Conservation (phyloP, 2,888 invertebrate species). For the Volucella bombylans region DNA sequence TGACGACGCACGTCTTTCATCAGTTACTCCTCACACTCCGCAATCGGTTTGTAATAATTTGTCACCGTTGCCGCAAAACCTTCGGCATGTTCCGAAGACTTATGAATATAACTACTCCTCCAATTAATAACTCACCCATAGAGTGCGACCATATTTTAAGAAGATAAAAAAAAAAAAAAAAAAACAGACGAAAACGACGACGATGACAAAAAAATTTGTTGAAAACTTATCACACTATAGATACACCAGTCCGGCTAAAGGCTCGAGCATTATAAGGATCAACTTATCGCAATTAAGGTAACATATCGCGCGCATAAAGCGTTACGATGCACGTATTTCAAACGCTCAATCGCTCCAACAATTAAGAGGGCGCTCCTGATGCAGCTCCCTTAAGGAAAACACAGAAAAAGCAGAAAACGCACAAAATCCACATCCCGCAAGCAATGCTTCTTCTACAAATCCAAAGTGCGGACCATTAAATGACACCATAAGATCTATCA, state of each 20-base stretch:
- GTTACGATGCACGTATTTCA: slow-evolving; percentile 71
- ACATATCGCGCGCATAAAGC: slow-evolving; percentile 68
- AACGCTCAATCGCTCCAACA: slow-evolving; percentile 53
- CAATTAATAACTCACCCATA: slow-evolving; percentile 68
- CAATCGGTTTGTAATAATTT: slow-evolving; percentile 40
- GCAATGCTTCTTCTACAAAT: slow-evolving; percentile 67
- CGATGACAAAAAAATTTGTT: too few relatives aligned
- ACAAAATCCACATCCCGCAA: slow-evolving; percentile 28
- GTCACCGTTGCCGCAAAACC: background rate
- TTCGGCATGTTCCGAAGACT: slow-evolving; percentile 29
- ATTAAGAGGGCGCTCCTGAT: slow-evolving; percentile 47
- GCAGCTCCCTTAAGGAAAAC: slow-evolving; percentile 30
- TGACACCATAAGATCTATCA: slow-evolving; percentile 73
- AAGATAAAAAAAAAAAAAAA: background rate
- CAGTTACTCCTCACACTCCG: slow-evolving; percentile 20
- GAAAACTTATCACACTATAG: background rate
- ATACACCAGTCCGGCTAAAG: slow-evolving; percentile 9
- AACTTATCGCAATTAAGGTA: slow-evolving; percentile 67
- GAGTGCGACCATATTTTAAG: slow-evolving; percentile 8
- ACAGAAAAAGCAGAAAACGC: background rate
- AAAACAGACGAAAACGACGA: background rate
- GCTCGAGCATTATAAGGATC: slow-evolving; percentile 61
- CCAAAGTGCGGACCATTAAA: slow-evolving; percentile 71
- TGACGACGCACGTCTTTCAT: slow-evolving; percentile 15
- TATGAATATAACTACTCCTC: slow-evolving; percentile 68